These are phyloP conservation scores for Nomada goodeniana DNA, from an alignment of 2,888 invertebrate species.

Conservation along the genomic window DNA sequence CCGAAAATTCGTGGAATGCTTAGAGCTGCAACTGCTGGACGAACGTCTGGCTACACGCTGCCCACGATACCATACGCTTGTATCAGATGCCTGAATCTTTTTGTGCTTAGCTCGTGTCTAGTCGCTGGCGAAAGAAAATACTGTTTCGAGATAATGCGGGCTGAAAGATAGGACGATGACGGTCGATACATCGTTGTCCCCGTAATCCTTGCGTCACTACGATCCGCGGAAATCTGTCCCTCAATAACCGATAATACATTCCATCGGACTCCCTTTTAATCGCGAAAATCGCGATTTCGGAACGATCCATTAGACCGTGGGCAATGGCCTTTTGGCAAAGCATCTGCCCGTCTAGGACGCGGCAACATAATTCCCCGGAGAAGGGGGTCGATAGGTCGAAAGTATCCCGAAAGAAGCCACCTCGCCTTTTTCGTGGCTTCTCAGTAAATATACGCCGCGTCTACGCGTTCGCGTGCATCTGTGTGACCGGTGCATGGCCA, in stretches of 20 bases:
- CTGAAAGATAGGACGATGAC: conserved; percentile 17
- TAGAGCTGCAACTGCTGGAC: conserved; percentile 53
- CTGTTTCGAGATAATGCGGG: conserved; percentile 52
- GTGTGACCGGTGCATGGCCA: conserved; percentile 68
- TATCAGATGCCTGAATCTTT: conserved; percentile 65
- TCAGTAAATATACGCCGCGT: conserved; percentile 45
- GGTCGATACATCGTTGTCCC: conserved; percentile 13
- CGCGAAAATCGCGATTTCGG: background rate
- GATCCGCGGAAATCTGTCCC: conserved; percentile 3
- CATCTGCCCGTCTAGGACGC: conserved; percentile 38
- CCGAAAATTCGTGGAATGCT: conserved; percentile 72
- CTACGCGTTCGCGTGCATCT: conserved; percentile 32
- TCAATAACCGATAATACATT: background rate
- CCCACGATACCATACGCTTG: conserved; percentile 24
- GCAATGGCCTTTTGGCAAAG: background rate
- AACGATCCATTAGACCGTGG: background rate
- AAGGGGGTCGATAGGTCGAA: conserved; percentile 64
- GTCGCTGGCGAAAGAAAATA: conserved; percentile 67
- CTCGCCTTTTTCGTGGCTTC: conserved; percentile 64
- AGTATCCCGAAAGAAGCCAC: conserved; percentile 56
- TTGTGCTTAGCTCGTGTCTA: conserved; percentile 76
- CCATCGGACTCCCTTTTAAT: background rate
- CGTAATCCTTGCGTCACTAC: background rate
- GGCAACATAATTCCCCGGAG: conserved; percentile 24
- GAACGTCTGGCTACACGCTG: conserved; percentile 31